phyloP scores from a whole-genome alignment of 2,113 vertebrate species.

The Anser cygnoides region DNA sequence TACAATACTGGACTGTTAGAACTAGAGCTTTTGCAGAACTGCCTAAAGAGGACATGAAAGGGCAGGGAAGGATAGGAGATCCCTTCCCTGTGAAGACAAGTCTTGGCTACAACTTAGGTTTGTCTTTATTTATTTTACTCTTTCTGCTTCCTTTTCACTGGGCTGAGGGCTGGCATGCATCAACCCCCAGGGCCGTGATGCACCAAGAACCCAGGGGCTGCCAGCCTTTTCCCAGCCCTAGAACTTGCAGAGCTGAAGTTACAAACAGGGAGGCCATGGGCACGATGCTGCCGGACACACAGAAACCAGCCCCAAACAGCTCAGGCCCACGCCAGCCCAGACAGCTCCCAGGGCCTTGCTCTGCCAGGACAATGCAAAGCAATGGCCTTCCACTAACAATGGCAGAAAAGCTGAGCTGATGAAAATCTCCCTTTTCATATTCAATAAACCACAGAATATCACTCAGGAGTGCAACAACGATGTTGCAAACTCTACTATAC shows the following conservation, averaged over 20 bases:
- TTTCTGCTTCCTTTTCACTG: neutral
- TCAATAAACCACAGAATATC: neutral
- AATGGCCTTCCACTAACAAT: neutral
- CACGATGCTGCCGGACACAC: neutral
- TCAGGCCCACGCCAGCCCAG: no score
- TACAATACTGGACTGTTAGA: neutral
- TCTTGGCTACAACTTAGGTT: neutral
- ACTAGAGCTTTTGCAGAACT: neutral
- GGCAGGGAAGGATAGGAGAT: neutral
- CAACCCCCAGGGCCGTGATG: fast-evolving
- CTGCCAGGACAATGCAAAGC: neutral
- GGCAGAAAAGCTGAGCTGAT: neutral
- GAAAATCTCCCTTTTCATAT: neutral
- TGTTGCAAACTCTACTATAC: neutral
- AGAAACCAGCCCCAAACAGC: fast-evolving
- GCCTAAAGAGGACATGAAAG: neutral
- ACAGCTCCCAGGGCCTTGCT: fast-evolving
- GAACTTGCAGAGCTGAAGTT: neutral
- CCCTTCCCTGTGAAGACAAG: neutral
- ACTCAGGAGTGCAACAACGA: neutral
- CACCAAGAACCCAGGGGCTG: neutral
- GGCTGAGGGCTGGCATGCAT: neutral
- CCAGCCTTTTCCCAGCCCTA: fast-evolving
- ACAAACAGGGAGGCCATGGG: neutral
- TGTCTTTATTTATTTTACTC: neutral